Conservation (phyloP, 53 echinoderm and acorn worm genomes). For the Actinopyga echinites region DNA sequence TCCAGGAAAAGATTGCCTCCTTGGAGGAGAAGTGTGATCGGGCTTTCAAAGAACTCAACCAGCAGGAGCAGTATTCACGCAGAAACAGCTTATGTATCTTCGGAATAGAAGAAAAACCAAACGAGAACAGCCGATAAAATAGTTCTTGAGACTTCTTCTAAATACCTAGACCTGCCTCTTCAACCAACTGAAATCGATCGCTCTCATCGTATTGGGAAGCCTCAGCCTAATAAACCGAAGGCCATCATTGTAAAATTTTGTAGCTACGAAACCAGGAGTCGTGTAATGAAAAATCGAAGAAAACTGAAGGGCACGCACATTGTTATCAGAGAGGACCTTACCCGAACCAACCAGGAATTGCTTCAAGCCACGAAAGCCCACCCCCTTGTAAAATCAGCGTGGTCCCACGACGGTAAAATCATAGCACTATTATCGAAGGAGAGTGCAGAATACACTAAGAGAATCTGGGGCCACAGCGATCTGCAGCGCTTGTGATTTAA, state of each 20-base stretch:
- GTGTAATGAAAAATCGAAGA: neutral
- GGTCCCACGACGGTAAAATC: too few relatives aligned
- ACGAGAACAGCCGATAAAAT: conserved; percentile 19
- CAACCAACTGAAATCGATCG: too few relatives aligned
- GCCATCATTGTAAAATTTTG: neutral
- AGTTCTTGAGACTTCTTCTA: neutral
- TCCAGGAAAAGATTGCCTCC: neutral
- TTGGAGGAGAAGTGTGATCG: conserved; percentile 13
- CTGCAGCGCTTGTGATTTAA: neutral
- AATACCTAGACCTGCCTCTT: neutral
- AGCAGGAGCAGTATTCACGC: conserved; percentile 6
- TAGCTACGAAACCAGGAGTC: too few relatives aligned
- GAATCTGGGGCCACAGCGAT: neutral
- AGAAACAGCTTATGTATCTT: conserved; percentile 15
- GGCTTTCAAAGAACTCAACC: neutral
- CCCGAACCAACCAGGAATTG: conserved; percentile 1
- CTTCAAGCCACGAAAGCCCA: neutral
- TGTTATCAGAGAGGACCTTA: neutral
- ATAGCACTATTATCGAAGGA: neutral
- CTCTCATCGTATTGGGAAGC: too few relatives aligned
- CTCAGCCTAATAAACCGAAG: neutral
- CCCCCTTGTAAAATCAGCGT: neutral
- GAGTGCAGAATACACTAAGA: neutral
- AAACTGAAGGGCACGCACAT: neutral
- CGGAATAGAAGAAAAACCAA: neutral